Conservation (phyloP, 37 sponge, comb jelly and placozoan species). For the Geodia barretti region DNA sequence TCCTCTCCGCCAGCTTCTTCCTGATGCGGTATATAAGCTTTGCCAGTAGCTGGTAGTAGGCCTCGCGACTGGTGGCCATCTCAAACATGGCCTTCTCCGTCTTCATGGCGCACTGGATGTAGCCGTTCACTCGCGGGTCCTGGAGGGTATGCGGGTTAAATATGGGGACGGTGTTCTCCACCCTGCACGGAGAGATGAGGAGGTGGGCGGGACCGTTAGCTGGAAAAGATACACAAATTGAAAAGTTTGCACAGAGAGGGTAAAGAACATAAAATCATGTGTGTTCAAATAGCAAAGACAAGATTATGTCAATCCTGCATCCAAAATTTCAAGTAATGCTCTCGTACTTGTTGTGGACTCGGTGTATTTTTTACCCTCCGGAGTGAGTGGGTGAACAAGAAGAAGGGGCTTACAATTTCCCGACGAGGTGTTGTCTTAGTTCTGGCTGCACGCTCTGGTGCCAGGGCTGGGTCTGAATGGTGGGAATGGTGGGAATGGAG, state of each 20-base stretch:
- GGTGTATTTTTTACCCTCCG: too few relatives aligned
- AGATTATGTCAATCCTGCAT: not conserved
- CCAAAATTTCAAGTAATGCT: too few relatives aligned
- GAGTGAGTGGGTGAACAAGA: too few relatives aligned
- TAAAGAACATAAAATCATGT: not conserved
- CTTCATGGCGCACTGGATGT: conserved; percentile 81
- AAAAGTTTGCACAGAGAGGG: not conserved
- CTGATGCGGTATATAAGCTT: conserved; percentile 88
- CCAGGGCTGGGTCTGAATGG: conserved; percentile 49
- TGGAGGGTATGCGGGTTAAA: conserved; percentile 70
- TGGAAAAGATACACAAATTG: not conserved
- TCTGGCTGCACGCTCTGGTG: conserved; percentile 70
- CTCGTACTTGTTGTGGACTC: too few relatives aligned
- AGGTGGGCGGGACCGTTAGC: not conserved
- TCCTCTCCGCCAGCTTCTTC: conserved; percentile 88
- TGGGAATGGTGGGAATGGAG: conserved; percentile 19
- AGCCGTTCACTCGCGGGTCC: conserved; percentile 70
- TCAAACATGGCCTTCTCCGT: conserved; percentile 83
- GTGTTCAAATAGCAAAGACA: not conserved
- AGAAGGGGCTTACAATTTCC: conserved; percentile 81
- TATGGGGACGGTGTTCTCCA: conserved; percentile 84
- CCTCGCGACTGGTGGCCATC: conserved; percentile 56
- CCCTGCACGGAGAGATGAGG: conserved; percentile 47
- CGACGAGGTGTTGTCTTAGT: conserved; percentile 80
- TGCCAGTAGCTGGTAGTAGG: conserved; percentile 90